Evolutionary conservation across 2,888 invertebrate species (phyloP).

Genomic region (Unio delphinus): DNA sequence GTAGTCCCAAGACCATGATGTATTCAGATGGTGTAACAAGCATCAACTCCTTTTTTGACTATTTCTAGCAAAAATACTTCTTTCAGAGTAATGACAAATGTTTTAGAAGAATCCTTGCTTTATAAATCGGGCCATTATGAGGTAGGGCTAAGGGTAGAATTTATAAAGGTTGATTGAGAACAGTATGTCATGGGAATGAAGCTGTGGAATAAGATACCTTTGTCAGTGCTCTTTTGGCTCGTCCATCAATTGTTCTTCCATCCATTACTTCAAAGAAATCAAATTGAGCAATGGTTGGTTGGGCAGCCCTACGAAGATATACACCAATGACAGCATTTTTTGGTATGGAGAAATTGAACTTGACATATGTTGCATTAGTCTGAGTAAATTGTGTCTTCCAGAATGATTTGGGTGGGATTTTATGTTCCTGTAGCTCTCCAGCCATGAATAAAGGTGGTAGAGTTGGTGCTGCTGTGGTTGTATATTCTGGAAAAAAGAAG

Average conservation of each 20-base stretch:
- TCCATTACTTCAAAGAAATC: conserved; percentile 93
- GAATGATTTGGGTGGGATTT: conserved; percentile 93
- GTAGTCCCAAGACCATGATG: too few relatives aligned
- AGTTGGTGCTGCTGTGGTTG: conserved; percentile 24
- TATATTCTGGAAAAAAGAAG: conserved; percentile 27
- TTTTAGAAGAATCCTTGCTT: too few relatives aligned
- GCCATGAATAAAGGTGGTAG: conserved; percentile 26
- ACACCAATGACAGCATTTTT: conserved; percentile 80
- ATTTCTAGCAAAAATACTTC: too few relatives aligned
- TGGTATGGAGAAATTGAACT: conserved; percentile 87
- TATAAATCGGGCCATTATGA: too few relatives aligned
- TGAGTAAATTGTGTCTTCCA: conserved; percentile 99
- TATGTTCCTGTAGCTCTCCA: conserved; percentile 76
- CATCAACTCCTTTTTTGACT: too few relatives aligned
- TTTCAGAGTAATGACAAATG: too few relatives aligned
- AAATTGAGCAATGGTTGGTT: conserved; percentile 96
- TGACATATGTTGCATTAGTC: conserved; percentile 92
- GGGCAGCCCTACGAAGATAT: conserved; percentile 92
- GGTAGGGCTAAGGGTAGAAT: too few relatives aligned
- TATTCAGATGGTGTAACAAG: too few relatives aligned
- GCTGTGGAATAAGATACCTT: conserved; percentile 12
- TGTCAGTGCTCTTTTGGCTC: conserved; percentile 22
- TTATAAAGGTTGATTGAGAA: too few relatives aligned
- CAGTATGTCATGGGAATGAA: too few relatives aligned
- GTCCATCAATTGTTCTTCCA: conserved; percentile 54